These are phyloP conservation scores for Dendrophyllia cribrosa DNA, from an alignment of 64 coral and sea anemone species.

Conservation along the genomic window DNA sequence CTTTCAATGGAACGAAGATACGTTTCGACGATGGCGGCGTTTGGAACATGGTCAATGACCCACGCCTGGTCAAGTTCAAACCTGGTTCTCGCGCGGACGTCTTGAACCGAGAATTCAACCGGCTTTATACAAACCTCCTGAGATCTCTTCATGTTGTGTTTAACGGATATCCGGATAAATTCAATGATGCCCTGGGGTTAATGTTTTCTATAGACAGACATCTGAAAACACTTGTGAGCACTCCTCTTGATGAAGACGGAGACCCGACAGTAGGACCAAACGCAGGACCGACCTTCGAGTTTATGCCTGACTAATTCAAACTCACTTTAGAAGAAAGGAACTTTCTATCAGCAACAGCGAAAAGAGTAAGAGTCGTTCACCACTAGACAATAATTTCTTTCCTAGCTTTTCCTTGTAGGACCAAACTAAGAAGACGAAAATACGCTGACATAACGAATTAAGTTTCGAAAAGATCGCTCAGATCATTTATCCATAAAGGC, in stretches of 20 bases:
- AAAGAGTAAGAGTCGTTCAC: too few relatives aligned
- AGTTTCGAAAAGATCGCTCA: too few relatives aligned
- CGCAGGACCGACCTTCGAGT: slow-evolving; percentile 62
- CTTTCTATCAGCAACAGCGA: too few relatives aligned
- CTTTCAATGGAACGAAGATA: slow-evolving; percentile 48
- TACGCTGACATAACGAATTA: too few relatives aligned
- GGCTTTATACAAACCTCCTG: slow-evolving; percentile 51
- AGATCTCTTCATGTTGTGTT: slow-evolving; percentile 37
- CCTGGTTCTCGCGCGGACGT: slow-evolving; percentile 22
- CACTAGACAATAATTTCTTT: too few relatives aligned
- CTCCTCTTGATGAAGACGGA: slow-evolving; percentile 45
- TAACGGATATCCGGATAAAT: slow-evolving; percentile 53
- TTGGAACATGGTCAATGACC: slow-evolving; percentile 52
- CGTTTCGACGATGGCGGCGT: slow-evolving; percentile 53
- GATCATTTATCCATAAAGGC: too few relatives aligned
- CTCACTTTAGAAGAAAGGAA: background rate
- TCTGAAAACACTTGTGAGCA: slow-evolving; percentile 16
- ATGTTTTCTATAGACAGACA: slow-evolving; percentile 42
- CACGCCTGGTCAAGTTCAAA: slow-evolving; percentile 9
- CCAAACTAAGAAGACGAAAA: too few relatives aligned
- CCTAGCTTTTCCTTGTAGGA: too few relatives aligned
- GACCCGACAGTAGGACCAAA: slow-evolving; percentile 56
- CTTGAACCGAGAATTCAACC: slow-evolving; percentile 19
- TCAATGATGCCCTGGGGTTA: slow-evolving; percentile 31
- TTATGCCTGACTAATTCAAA: slow-evolving; percentile 1